phyloP scores from a whole-genome alignment of 2,797 vertebrate species.

The Rhincodon typus region DNA sequence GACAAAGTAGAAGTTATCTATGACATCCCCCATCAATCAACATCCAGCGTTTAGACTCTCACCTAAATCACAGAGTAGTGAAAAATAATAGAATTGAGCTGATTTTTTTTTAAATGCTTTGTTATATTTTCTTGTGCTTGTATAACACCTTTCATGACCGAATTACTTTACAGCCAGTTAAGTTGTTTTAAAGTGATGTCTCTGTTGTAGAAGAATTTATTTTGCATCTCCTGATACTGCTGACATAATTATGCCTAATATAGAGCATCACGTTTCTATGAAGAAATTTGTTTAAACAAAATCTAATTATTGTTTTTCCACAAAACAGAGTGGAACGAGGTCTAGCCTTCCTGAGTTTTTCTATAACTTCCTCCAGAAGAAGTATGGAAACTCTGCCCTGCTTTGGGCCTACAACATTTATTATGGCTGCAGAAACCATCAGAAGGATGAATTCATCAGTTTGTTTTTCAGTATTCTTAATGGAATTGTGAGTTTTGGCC shows the following conservation, averaged over 20 bases:
- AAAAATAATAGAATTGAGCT: neutral
- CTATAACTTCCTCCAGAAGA: conserved; percentile 55
- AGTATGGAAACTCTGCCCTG: conserved; percentile 51
- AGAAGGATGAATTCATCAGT: conserved; percentile 53
- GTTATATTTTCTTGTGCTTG: neutral
- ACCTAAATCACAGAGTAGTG: neutral
- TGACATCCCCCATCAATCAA: neutral
- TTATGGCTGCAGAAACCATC: conserved; percentile 52
- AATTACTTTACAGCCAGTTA: no score
- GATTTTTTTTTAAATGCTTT: neutral
- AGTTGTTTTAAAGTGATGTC: no score
- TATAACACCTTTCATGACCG: no score
- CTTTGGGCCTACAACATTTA: conserved; percentile 62
- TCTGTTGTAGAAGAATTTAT: no score
- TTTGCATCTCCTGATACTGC: neutral
- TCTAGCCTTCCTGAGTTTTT: conserved; percentile 55
- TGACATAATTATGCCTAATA: neutral
- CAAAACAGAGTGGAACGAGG: neutral
- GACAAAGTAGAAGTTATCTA: neutral
- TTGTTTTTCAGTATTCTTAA: conserved; percentile 57
- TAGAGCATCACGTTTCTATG: neutral
- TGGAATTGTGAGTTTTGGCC: conserved; percentile 51
- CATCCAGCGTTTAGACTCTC: neutral
- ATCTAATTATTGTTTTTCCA: neutral
- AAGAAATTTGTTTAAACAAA: neutral